Percentiles rank a stretch among this genome's conserved stretches.
Conservation (phyloP, 2,888 invertebrate genomes). For the Chouioia cunea region DNA sequence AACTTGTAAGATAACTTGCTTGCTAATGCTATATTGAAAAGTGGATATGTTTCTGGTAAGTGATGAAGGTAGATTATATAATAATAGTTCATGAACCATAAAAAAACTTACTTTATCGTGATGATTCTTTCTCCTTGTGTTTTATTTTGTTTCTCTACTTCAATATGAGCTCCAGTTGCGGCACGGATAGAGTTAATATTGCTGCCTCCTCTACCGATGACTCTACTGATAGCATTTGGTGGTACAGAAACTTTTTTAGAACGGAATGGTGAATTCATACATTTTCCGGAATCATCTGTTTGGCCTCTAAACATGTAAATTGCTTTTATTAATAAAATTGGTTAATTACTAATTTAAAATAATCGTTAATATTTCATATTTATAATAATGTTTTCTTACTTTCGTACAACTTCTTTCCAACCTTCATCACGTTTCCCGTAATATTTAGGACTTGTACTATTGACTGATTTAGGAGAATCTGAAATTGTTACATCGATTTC, state of each 20-base stretch:
- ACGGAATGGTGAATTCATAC: constrained; percentile 72
- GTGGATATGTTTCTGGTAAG: no score
- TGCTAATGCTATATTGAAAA: no score
- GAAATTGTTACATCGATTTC: constrained; percentile 60
- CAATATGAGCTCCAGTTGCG: constrained; percentile 97
- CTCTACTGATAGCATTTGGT: constrained; percentile 93
- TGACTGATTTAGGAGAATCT: constrained; percentile 62
- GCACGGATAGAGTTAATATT: constrained; percentile 98
- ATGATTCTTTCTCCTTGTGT: constrained; percentile 94
- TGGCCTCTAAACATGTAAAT: constrained; percentile 58
- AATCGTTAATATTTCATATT: background rate
- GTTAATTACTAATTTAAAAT: background rate
- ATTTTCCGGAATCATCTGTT: constrained; percentile 66
- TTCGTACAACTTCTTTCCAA: constrained; percentile 96
- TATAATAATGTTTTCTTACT: constrained; percentile 69
- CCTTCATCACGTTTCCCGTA: constrained; percentile 85
- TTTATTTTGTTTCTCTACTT: constrained; percentile 97
- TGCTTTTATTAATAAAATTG: no score
- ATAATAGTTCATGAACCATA: no score
- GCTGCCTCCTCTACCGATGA: constrained; percentile 96
- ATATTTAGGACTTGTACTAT: constrained; percentile 78
- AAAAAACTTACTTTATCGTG: constrained; percentile 83
- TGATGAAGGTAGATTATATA: no score
- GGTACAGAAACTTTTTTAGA: constrained; percentile 95
- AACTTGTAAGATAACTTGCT: no score